phyloP scores from a whole-genome alignment of 2,113 vertebrate genomes.

The Alligator sinensis region DNA sequence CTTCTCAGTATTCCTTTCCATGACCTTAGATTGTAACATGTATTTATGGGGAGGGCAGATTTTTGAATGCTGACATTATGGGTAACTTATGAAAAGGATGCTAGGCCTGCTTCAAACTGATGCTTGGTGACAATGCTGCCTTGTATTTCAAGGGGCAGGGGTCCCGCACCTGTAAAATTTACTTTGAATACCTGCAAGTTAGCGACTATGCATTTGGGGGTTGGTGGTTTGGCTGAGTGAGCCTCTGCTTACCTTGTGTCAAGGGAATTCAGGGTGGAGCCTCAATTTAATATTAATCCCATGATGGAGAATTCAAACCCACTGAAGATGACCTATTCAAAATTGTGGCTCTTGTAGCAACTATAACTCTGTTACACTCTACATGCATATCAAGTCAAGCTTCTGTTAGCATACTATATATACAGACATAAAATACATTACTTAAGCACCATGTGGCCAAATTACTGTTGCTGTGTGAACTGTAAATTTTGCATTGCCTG shows the following conservation, averaged over 20 bases:
- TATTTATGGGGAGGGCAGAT: not conserved
- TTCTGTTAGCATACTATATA: not conserved
- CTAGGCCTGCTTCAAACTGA: not conserved
- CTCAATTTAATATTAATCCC: not conserved
- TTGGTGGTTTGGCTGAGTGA: not conserved
- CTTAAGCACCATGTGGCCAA: accelerated
- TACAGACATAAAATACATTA: not conserved
- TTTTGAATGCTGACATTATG: not conserved
- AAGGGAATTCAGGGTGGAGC: accelerated
- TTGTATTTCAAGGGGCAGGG: not conserved
- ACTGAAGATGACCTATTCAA: not conserved
- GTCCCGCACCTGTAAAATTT: not conserved
- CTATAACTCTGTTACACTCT: not conserved
- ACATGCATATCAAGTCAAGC: accelerated
- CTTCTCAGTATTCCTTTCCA: slow-evolving; percentile 14
- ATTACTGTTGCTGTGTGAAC: not conserved
- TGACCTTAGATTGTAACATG: not conserved
- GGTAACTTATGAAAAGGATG: not conserved
- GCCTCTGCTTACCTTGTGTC: not conserved
- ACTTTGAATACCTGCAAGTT: not conserved
- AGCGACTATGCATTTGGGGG: accelerated
- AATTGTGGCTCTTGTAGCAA: not conserved
- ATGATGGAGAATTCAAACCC: not conserved
- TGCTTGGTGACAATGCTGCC: accelerated
- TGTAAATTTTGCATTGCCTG: not conserved